phyloP scores from a whole-genome alignment of 2,113 vertebrate genomes.

The Cyprinodon brontotheroides region DNA sequence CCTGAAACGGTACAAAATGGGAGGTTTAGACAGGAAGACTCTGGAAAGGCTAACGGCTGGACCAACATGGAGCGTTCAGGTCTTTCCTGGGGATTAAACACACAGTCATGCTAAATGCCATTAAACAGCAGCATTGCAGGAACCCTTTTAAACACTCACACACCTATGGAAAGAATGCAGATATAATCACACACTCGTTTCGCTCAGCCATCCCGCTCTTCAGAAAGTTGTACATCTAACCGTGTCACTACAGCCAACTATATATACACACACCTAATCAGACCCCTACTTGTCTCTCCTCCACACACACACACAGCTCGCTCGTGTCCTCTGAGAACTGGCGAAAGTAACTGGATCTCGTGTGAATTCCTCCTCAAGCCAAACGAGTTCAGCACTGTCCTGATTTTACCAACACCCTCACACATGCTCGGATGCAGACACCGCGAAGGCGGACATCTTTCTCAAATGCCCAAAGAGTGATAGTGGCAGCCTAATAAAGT shows the following conservation, averaged over 20 bases:
- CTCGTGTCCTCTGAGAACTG: conserved; percentile 56
- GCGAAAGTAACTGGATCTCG: conserved; percentile 69
- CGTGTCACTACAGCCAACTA: conserved; percentile 52
- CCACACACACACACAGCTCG: conserved; percentile 33
- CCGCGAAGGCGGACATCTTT: conserved; percentile 24
- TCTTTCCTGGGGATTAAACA: conserved; percentile 41
- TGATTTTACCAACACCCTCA: conserved; percentile 61
- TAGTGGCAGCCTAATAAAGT: conserved; percentile 33
- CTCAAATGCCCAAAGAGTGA: conserved; percentile 13
- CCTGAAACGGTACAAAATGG: neutral
- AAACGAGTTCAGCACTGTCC: conserved; percentile 67
- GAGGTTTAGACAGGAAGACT: conserved; percentile 19
- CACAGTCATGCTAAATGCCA: conserved; percentile 18
- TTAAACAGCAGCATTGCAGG: conserved; percentile 35
- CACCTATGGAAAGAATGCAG: conserved; percentile 54
- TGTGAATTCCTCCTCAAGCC: conserved; percentile 75
- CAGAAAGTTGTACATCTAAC: conserved; percentile 59
- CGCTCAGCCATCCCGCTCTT: conserved; percentile 13
- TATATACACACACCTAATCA: conserved; percentile 68
- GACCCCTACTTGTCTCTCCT: conserved; percentile 50
- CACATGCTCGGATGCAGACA: conserved; percentile 2
- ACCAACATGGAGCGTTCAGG: conserved; percentile 26
- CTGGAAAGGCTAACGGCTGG: conserved; percentile 40
- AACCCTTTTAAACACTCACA: conserved; percentile 28
- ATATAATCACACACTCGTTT: conserved; percentile 35